A percentile compares a stretch with the other conserved stretches of the same genome.
These are phyloP conservation scores for Hypercompe scribonia DNA, from an alignment of 2,888 invertebrate genomes.

Conservation along the genomic window DNA sequence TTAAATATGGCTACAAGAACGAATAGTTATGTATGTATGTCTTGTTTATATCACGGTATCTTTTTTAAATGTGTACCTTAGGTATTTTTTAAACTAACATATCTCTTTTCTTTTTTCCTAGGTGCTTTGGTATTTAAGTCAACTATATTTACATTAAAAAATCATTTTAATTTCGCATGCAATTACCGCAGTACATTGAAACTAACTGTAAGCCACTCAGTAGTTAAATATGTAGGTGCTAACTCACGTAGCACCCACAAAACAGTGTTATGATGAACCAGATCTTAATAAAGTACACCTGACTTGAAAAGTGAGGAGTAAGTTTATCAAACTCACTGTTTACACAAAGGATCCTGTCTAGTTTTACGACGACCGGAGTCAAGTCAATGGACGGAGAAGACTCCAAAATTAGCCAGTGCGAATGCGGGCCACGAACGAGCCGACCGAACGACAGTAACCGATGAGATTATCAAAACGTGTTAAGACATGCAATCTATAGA, in stretches of 20 bases:
- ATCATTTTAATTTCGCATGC: too few species aligned
- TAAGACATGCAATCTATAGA: constrained; percentile 44
- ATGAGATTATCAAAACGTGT: constrained; percentile 59
- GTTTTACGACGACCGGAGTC: constrained; percentile 76
- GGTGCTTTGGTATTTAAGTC: not conserved
- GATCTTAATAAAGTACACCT: constrained; percentile 49
- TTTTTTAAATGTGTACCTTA: too few species aligned
- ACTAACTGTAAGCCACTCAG: constrained; percentile 31
- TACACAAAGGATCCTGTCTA: constrained; percentile 60
- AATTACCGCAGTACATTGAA: constrained; percentile 19
- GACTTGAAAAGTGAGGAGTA: constrained; percentile 36
- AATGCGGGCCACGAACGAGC: constrained; percentile 69
- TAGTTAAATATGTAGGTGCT: constrained; percentile 28
- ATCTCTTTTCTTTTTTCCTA: too few species aligned
- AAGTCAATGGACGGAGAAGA: constrained; percentile 73
- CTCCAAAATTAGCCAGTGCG: constrained; percentile 80
- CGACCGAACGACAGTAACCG: constrained; percentile 47
- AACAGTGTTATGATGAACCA: constrained; percentile 41
- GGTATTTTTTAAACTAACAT: too few species aligned
- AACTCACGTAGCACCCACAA: constrained; percentile 38
- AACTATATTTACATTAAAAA: too few species aligned
- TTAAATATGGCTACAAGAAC: too few species aligned
- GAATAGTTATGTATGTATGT: too few species aligned
- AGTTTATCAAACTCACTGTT: constrained; percentile 31
- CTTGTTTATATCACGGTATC: too few species aligned